phyloP scores from a whole-genome alignment of 2,113 vertebrate genomes.

The Lepus europaeus region DNA sequence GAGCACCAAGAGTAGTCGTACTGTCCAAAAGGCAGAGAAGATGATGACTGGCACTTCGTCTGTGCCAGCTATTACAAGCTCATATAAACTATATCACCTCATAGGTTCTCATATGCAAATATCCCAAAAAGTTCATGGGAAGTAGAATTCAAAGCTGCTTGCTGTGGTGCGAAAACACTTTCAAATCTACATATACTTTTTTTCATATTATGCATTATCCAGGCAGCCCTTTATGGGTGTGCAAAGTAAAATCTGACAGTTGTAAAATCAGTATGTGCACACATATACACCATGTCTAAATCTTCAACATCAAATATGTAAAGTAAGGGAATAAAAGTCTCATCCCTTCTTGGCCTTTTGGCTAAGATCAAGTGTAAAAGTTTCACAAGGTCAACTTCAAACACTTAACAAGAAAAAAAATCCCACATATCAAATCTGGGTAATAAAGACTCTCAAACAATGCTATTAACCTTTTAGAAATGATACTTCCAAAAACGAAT shows the following conservation, averaged over 20 bases:
- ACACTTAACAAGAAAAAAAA: neutral
- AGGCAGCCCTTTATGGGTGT: too few relatives aligned
- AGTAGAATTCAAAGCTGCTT: too few relatives aligned
- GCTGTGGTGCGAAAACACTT: too few relatives aligned
- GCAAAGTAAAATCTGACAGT: neutral
- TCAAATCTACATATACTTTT: too few relatives aligned
- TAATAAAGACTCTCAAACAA: neutral
- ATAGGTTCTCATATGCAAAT: too few relatives aligned
- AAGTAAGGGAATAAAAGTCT: neutral
- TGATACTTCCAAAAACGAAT: neutral
- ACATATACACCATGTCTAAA: neutral
- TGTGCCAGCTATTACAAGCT: neutral
- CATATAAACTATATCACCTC: neutral
- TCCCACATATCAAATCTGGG: neutral
- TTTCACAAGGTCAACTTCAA: slow-evolving; percentile 2
- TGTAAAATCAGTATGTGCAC: neutral
- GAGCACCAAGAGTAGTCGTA: neutral
- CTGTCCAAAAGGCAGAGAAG: neutral
- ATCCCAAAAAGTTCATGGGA: too few relatives aligned
- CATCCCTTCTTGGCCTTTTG: too few relatives aligned
- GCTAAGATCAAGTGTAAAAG: neutral
- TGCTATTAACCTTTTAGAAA: neutral
- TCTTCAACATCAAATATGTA: neutral
- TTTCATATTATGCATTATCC: neutral
- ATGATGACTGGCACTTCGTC: neutral